A percentile compares a stretch with the other conserved stretches of the same genome.
These are phyloP conservation scores for Akabosia matsudoensis DNA, from an alignment of 1,140 invertebrate species.

Conservation along the genomic window DNA sequence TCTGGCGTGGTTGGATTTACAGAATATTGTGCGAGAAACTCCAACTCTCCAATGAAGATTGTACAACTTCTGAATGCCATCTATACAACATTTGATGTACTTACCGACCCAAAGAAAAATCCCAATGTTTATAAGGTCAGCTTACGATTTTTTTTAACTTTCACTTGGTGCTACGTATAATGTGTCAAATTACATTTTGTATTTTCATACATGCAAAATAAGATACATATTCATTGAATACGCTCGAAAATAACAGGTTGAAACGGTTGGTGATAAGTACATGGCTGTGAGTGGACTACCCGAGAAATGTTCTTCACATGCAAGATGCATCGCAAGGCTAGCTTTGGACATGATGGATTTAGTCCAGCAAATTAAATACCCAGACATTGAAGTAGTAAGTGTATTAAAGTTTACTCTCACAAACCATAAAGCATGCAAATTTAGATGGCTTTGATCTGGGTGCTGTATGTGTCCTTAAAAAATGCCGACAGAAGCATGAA, in stretches of 20 bases:
- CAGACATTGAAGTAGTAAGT: constrained; percentile 79
- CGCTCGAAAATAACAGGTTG: constrained; percentile 66
- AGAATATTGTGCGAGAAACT: constrained; percentile 77
- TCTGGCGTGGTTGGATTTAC: constrained; percentile 91
- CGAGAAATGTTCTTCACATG: constrained; percentile 84
- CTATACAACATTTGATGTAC: constrained; percentile 84
- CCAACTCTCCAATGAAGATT: constrained; percentile 84
- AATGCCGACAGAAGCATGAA: background rate
- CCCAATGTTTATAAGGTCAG: constrained; percentile 96
- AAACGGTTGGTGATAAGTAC: constrained; percentile 99
- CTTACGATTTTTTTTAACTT: background rate
- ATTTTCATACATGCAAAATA: no score
- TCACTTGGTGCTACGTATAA: background rate
- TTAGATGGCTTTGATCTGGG: no score
- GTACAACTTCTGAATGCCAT: constrained; percentile 86
- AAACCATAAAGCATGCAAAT: no score
- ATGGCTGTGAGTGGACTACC: constrained; percentile 97
- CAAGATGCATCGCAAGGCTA: constrained; percentile 84
- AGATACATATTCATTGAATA: no score
- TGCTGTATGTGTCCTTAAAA: no score
- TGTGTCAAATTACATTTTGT: no score
- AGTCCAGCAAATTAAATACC: constrained; percentile 77
- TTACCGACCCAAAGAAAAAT: constrained; percentile 86
- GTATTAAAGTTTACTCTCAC: constrained; percentile 9
- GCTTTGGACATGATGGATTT: constrained; percentile 96